These are phyloP conservation scores for Dipodomys spectabilis DNA, from an alignment of 2,113 vertebrate genomes.

Conservation along the genomic window DNA sequence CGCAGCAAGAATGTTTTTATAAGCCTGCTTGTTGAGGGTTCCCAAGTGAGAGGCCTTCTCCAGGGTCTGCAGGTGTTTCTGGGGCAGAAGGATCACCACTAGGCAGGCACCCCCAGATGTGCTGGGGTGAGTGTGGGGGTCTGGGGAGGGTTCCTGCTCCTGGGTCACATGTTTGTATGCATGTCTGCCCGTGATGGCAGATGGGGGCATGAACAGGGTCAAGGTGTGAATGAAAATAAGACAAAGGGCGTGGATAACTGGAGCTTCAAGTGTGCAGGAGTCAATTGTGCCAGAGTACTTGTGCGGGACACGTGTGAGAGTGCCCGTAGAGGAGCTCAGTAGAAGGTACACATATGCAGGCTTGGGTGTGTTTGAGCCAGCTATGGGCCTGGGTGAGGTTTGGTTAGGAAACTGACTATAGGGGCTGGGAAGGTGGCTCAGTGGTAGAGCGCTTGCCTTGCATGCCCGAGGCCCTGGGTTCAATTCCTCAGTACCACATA, in stretches of 20 bases:
- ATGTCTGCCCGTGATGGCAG: too few relatives aligned
- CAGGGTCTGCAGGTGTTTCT: neutral
- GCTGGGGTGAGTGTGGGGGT: too few relatives aligned
- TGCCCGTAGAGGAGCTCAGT: too few relatives aligned
- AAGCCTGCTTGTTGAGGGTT: neutral
- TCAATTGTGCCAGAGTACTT: neutral
- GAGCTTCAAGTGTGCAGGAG: neutral
- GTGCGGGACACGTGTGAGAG: neutral
- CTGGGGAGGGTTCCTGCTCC: neutral
- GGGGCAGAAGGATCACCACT: neutral
- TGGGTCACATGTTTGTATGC: too few relatives aligned
- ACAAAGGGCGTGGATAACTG: fast-evolving
- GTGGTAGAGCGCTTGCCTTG: too few relatives aligned
- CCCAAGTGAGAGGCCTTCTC: neutral
- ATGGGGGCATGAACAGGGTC: too few relatives aligned
- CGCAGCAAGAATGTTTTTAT: slow-evolving; percentile 47
- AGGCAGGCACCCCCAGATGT: too few relatives aligned
- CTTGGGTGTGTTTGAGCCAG: neutral
- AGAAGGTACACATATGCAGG: neutral
- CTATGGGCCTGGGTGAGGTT: neutral
- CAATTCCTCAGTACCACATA: too few relatives aligned
- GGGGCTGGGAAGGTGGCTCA: too few relatives aligned
- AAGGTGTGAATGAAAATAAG: too few relatives aligned
- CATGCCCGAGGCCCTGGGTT: too few relatives aligned
- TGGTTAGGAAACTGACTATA: neutral